These are phyloP conservation scores for Formica exsecta DNA, from an alignment of 1,140 invertebrate species.

Conservation along the genomic window DNA sequence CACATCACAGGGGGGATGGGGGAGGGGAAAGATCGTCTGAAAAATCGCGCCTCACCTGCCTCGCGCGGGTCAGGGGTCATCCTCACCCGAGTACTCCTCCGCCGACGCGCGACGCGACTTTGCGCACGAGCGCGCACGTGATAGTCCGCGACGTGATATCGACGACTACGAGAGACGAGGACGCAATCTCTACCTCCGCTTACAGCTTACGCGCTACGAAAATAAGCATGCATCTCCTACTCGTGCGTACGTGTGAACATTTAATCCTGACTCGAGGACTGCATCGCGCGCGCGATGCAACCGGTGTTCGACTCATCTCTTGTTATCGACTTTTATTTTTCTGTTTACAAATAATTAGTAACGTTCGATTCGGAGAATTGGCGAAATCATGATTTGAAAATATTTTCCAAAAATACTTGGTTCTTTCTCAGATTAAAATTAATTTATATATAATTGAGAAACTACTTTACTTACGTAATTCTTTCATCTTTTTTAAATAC, in stretches of 20 bases:
- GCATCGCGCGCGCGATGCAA: no score
- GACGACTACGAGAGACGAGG: conserved; percentile 47
- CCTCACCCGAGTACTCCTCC: conserved; percentile 66
- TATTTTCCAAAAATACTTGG: background rate
- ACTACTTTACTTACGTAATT: no score
- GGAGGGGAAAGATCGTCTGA: conserved; percentile 65
- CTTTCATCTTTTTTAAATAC: background rate
- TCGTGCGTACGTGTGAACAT: conserved; percentile 2
- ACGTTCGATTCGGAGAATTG: background rate
- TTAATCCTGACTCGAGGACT: background rate
- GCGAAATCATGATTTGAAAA: background rate
- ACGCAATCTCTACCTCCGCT: conserved; percentile 23
- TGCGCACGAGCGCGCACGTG: conserved; percentile 28
- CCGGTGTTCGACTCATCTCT: background rate
- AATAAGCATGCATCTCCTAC: background rate
- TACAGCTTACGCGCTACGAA: background rate
- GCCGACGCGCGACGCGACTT: conserved; percentile 48
- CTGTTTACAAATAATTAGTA: background rate
- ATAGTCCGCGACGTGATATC: conserved; percentile 47
- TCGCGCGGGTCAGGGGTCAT: conserved; percentile 74
- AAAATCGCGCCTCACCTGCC: conserved; percentile 79
- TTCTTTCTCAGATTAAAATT: background rate
- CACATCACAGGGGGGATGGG: conserved; percentile 55
- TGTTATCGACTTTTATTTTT: background rate
- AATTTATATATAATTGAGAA: background rate